Evolutionary conservation across 2,113 vertebrate species (phyloP).

Genomic region (Pitta sordida): DNA sequence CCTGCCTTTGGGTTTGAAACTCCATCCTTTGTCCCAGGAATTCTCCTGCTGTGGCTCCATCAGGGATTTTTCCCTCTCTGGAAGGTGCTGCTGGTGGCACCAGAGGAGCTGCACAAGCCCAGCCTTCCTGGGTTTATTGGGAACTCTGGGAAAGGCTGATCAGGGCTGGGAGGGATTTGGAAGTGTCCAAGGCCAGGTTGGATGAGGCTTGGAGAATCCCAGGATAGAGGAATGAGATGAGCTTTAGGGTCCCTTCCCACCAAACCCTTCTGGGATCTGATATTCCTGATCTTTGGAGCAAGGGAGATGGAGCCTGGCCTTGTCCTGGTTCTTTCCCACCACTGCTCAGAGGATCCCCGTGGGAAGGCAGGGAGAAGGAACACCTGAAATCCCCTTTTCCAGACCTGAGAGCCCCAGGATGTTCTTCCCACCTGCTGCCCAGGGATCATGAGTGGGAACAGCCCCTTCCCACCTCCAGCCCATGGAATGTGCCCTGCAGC

Average conservation of each 20-base stretch:
- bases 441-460: not conserved
- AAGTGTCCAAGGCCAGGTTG: not conserved
- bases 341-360: not conserved
- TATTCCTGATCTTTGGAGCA: fast-evolving
- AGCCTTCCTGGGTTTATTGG: not conserved
- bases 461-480: not conserved
- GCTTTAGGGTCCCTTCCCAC: not conserved
- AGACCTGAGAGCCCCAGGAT: not conserved
- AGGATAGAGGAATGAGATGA: not conserved
- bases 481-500: not conserved
- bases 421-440: not conserved
- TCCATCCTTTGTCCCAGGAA: no score
- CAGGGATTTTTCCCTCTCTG: no score
- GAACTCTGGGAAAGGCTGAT: not conserved
- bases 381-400: not conserved
- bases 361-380: not conserved
- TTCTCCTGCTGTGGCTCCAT: no score
- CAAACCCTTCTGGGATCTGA: not conserved
- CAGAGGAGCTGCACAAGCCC: not conserved
- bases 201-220: not conserved
- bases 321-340: not conserved
- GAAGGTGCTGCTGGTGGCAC: no score
- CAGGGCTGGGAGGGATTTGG: not conserved
- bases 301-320: not conserved
- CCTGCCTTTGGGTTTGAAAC: not conserved